A percentile compares a stretch with the other conserved stretches of the same genome.
phyloP scores from a whole-genome alignment of 2,888 invertebrate species.

The Stenurella melanura region DNA sequence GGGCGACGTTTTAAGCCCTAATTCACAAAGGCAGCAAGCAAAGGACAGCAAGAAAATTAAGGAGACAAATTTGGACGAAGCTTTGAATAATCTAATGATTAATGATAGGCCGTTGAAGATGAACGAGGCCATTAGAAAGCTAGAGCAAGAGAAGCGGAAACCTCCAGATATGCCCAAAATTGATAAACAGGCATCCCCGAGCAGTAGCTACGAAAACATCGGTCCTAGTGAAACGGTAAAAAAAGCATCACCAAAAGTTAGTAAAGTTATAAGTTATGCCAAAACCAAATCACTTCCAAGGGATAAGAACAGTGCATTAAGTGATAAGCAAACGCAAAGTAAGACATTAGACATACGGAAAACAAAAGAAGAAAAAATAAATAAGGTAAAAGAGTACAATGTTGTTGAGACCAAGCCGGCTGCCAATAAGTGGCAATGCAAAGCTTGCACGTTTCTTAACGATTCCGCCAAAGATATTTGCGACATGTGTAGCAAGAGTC shows the following conservation, averaged over 20 bases:
- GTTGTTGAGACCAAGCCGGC: constrained; percentile 19
- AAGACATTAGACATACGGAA: constrained; percentile 58
- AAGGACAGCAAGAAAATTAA: constrained; percentile 74
- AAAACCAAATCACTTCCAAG: constrained; percentile 68
- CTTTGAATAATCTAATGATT: constrained; percentile 75
- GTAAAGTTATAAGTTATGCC: constrained; percentile 42
- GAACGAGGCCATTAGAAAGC: constrained; percentile 73
- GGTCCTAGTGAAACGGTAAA: constrained; percentile 44
- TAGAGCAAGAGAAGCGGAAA: constrained; percentile 67
- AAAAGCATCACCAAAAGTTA: constrained; percentile 30
- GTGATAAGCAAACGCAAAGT: constrained; percentile 66
- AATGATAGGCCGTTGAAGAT: constrained; percentile 75
- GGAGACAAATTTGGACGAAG: constrained; percentile 77
- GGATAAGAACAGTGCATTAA: constrained; percentile 73
- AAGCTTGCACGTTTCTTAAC: constrained; percentile 83
- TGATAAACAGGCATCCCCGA: constrained; percentile 55
- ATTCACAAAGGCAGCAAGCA: constrained; percentile 68
- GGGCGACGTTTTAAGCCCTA: constrained; percentile 78
- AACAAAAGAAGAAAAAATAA: constrained; percentile 49
- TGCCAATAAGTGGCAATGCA: constrained; percentile 80
- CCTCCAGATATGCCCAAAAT: constrained; percentile 55
- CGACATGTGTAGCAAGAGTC: constrained; percentile 83
- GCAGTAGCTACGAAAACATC: constrained; percentile 72
- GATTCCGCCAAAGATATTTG: constrained; percentile 76
- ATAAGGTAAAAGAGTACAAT: constrained; percentile 47